These are phyloP conservation scores for Xenops minutus DNA, from an alignment of 2,797 vertebrate species.

Conservation along the genomic window DNA sequence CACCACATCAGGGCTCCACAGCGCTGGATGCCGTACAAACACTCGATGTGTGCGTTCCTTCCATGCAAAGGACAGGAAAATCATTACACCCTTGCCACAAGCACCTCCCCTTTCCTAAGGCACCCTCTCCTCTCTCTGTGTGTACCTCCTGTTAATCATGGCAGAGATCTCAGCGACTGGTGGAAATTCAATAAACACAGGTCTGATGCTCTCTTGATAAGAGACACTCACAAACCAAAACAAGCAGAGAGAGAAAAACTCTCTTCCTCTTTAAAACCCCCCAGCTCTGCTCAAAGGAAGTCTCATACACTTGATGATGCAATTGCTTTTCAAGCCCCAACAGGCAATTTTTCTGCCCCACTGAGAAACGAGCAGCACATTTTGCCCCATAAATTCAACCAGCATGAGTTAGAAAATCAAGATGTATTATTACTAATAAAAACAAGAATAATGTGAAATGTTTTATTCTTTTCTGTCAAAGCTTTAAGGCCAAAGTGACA, in stretches of 20 bases:
- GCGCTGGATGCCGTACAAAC: neutral
- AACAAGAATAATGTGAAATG: neutral
- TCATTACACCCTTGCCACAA: neutral
- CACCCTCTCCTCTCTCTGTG: neutral
- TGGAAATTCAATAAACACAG: slow-evolving; percentile 16
- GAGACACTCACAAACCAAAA: slow-evolving; percentile 10
- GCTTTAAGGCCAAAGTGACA: neutral
- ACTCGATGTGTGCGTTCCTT: neutral
- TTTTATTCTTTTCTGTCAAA: neutral
- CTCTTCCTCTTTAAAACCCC: neutral
- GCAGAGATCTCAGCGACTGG: neutral
- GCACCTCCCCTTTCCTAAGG: slow-evolving; percentile 30
- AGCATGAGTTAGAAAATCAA: neutral
- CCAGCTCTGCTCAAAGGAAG: neutral
- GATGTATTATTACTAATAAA: neutral
- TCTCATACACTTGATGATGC: neutral
- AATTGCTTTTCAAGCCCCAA: neutral
- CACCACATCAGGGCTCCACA: neutral
- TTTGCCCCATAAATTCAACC: neutral
- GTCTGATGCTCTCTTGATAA: neutral
- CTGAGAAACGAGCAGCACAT: neutral
- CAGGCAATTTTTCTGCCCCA: neutral
- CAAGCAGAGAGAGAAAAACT: neutral
- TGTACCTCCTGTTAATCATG: neutral
- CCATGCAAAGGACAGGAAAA: slow-evolving; percentile 24